Evolutionary conservation across 1,140 invertebrate genomes (phyloP).

Genomic region (Drosophila serrata): DNA sequence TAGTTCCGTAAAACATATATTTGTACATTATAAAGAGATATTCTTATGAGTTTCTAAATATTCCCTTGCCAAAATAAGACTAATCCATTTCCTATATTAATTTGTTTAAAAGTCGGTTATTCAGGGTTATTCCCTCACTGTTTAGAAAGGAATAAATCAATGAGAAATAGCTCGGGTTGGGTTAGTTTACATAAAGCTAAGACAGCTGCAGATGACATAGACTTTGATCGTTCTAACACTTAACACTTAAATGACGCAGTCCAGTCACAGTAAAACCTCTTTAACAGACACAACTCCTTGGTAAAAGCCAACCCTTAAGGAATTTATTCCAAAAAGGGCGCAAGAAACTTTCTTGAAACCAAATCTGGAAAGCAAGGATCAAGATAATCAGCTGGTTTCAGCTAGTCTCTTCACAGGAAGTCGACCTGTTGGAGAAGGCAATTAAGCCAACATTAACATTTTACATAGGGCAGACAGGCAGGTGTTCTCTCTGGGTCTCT

Average conservation of each 20-base stretch:
- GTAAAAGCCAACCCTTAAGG: not conserved
- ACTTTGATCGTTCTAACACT: slow-evolving; percentile 24
- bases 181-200: slow-evolving; percentile 48
- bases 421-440: slow-evolving; percentile 56
- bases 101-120: not conserved
- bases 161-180: slow-evolving; percentile 24
- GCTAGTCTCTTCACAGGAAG: slow-evolving; percentile 1
- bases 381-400: not conserved
- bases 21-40: not conserved
- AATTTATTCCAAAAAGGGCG: too few relatives aligned
- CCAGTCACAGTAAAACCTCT: slow-evolving; percentile 35
- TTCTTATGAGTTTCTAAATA: not conserved
- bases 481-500: slow-evolving; percentile 52
- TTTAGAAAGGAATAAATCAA: slow-evolving; percentile 32
- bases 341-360: not conserved
- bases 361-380: not conserved
- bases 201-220: slow-evolving; percentile 62
- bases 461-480: slow-evolving; percentile 57
- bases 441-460: slow-evolving; percentile 76
- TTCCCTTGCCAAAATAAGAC: not conserved
- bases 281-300: slow-evolving; percentile 18
- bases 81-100: not conserved
- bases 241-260: slow-evolving; percentile 12
- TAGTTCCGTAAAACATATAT: not conserved
- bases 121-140: not conserved